Conservation (phyloP, 2,113 vertebrate genomes). For the Turnix velox region DNA sequence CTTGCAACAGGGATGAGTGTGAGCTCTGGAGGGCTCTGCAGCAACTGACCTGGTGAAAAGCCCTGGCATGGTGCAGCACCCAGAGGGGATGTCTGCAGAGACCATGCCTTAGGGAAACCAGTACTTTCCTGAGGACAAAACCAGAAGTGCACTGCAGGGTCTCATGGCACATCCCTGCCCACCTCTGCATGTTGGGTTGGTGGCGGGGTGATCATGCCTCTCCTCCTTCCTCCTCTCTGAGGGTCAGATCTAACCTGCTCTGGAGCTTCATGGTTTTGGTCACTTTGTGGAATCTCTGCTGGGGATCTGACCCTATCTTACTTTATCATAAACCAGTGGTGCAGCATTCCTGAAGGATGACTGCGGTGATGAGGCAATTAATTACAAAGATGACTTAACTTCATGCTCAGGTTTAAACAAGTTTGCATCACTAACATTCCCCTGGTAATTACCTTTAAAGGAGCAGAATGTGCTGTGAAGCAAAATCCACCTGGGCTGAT, state of each 20-base stretch:
- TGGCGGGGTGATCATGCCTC: not conserved
- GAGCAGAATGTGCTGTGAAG: not conserved
- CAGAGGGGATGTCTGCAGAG: accelerated
- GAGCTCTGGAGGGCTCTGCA: not conserved
- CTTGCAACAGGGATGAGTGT: not conserved
- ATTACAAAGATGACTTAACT: constrained; percentile 56
- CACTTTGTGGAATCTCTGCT: not conserved
- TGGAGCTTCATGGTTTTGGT: not conserved
- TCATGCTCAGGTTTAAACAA: constrained; percentile 54
- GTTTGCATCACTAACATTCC: constrained; percentile 60
- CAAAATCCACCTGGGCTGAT: not conserved
- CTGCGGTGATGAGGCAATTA: constrained; percentile 59
- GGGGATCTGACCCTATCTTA: not conserved
- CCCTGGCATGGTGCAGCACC: not conserved
- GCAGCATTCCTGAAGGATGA: constrained; percentile 58
- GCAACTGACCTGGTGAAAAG: not conserved
- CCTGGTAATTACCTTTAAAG: constrained; percentile 7
- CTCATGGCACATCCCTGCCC: accelerated
- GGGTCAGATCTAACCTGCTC: not conserved
- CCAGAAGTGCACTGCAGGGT: accelerated
- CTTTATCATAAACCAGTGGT: not conserved
- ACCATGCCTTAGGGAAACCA: not conserved
- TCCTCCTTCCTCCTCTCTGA: not conserved
- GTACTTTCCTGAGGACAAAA: not conserved
- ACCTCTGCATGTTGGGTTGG: accelerated